Evolutionary conservation across 1,140 invertebrate species (phyloP).

Genomic region (Drosophila tropicalis): DNA sequence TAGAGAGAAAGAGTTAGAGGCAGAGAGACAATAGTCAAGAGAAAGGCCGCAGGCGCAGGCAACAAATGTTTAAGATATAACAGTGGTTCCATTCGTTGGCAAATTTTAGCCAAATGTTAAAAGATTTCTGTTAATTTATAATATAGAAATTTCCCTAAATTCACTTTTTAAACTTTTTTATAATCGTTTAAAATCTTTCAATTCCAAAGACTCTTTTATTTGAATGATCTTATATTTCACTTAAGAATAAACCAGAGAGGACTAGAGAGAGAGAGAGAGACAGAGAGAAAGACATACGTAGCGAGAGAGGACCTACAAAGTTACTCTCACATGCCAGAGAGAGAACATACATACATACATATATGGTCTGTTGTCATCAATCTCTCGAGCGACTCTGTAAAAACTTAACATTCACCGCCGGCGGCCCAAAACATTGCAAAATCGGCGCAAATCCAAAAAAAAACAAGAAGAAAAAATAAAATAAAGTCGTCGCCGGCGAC

Average conservation of each 20-base stretch:
- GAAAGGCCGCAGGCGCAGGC: constrained; percentile 4
- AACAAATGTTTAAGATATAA: constrained; percentile 6
- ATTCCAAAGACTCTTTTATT: not conserved
- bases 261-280: not conserved
- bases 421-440: constrained; percentile 70
- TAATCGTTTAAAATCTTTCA: not conserved
- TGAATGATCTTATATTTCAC: constrained; percentile 30
- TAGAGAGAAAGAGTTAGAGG: not conserved
- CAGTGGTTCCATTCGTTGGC: constrained; percentile 1
- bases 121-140: not conserved
- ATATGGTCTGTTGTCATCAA: constrained; percentile 34
- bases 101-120: not conserved
- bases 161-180: not conserved
- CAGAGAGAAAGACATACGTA: not conserved
- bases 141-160: not conserved
- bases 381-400: constrained; percentile 18
- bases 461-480: constrained; percentile 33
- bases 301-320: not conserved
- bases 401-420: constrained; percentile 51
- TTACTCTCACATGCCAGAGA: constrained; percentile 6
- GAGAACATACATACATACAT: constrained; percentile 9
- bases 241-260: not conserved
- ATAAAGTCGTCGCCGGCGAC: constrained; percentile 58
- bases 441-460: constrained; percentile 73
- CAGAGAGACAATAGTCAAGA: not conserved